Percentiles rank a stretch among this genome's conserved stretches.
Conservation (phyloP, 2,888 invertebrate genomes). For the Venustoraphidia nigricollis region DNA sequence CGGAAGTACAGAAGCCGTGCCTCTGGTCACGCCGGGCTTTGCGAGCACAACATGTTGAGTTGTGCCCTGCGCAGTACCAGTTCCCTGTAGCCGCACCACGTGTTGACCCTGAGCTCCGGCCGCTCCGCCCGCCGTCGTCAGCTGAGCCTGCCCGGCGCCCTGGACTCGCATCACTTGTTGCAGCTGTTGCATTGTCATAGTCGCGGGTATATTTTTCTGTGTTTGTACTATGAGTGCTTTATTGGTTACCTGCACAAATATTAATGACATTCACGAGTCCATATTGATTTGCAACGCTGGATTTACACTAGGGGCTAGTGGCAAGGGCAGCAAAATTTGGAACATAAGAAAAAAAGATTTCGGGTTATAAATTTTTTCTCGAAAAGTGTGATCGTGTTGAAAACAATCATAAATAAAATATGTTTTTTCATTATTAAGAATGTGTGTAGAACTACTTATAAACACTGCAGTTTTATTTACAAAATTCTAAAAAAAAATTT, state of each 20-base stretch:
- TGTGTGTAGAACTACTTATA: too few species aligned
- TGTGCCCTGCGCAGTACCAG: constrained; percentile 27
- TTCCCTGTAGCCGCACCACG: constrained; percentile 10
- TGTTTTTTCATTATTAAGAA: too few species aligned
- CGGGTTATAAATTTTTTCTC: too few species aligned
- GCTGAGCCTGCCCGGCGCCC: constrained; percentile 4
- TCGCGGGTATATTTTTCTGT: constrained; percentile 40
- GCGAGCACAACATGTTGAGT: constrained; percentile 42
- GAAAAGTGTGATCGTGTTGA: too few species aligned
- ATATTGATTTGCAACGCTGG: not conserved
- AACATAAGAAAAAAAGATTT: too few species aligned
- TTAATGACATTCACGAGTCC: constrained; percentile 4
- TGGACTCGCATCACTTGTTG: constrained; percentile 50
- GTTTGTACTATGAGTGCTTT: constrained; percentile 47
- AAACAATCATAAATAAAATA: too few species aligned
- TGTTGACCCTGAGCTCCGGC: constrained; percentile 5
- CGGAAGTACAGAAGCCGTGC: constrained; percentile 44
- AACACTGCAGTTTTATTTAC: too few species aligned
- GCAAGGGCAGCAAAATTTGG: too few species aligned
- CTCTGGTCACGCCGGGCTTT: constrained; percentile 42
- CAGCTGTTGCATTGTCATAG: constrained; percentile 58
- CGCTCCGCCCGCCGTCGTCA: constrained; percentile 13
- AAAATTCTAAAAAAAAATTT: too few species aligned
- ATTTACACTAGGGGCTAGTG: too few species aligned
- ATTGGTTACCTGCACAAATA: constrained; percentile 21